phyloP scores from a whole-genome alignment of 2,797 vertebrate species.

The Lates japonicus region DNA sequence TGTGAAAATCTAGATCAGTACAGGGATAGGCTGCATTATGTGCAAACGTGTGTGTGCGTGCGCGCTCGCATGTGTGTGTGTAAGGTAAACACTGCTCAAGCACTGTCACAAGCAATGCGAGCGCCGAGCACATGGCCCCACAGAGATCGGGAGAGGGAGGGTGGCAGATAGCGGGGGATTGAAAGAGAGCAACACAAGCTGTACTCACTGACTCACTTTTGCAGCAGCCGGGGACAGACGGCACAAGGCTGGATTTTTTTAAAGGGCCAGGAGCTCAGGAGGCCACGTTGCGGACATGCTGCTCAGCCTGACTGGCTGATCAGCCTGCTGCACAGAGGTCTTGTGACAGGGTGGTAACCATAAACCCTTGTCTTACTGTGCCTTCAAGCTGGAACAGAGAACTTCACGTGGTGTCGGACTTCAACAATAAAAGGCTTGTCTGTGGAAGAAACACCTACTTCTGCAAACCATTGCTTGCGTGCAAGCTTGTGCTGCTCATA shows the following conservation, averaged over 20 bases:
- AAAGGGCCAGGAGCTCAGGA: constrained; percentile 76
- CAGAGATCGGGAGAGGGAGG: constrained; percentile 60
- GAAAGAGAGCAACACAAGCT: constrained; percentile 74
- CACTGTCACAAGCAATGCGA: constrained; percentile 78
- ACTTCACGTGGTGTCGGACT: constrained; percentile 63
- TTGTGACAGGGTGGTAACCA: constrained; percentile 78
- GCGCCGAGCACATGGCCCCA: constrained; percentile 81
- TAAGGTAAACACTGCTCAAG: constrained; percentile 77
- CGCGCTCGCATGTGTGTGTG: constrained; percentile 25
- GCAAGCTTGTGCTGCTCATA: constrained; percentile 30
- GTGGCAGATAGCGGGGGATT: constrained; percentile 56
- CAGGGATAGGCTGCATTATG: constrained; percentile 39
- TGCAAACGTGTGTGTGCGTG: constrained; percentile 36
- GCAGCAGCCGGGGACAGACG: constrained; percentile 71
- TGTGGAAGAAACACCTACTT: constrained; percentile 10
- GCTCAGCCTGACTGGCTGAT: constrained; percentile 51
- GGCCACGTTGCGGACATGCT: constrained; percentile 81
- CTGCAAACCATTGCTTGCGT: constrained; percentile 24
- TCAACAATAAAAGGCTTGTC: constrained; percentile 66
- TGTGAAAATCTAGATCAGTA: constrained; percentile 61
- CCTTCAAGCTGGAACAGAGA: constrained; percentile 60
- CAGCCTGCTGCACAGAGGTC: constrained; percentile 61
- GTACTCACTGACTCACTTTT: constrained; percentile 82
- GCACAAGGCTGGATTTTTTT: constrained; percentile 73
- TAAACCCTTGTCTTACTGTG: constrained; percentile 68